Percentiles rank a stretch among this genome's conserved stretches.
phyloP scores from a whole-genome alignment of 1,140 invertebrate species.

The Procambarus clarkii region DNA sequence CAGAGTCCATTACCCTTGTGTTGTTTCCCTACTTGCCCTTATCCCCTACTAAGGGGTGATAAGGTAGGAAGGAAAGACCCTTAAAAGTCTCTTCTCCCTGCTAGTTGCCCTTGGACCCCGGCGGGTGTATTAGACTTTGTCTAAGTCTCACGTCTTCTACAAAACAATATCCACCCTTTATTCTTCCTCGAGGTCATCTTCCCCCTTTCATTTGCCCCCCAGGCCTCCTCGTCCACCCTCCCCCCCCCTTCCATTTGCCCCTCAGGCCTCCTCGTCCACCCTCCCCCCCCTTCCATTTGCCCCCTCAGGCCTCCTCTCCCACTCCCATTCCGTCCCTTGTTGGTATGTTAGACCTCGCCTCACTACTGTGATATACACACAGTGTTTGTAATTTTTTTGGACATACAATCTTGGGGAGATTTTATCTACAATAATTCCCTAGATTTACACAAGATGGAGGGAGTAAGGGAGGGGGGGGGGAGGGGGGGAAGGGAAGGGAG shows the following conservation, averaged over 20 bases:
- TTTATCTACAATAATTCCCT: constrained; percentile 60
- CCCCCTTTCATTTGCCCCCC: no score
- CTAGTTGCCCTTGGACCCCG: no score
- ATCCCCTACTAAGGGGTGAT: no score
- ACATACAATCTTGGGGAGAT: constrained; percentile 56
- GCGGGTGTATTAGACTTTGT: no score
- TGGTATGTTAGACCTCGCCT: not conserved
- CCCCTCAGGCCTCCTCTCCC: not conserved
- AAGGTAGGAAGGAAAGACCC: no score
- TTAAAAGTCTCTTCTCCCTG: no score
- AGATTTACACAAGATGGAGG: constrained; percentile 32
- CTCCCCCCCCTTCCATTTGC: not conserved
- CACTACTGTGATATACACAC: constrained; percentile 16
- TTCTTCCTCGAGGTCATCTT: no score
- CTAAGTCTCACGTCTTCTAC: no score
- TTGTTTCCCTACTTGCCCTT: no score
- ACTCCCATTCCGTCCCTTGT: not conserved
- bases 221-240: no score
- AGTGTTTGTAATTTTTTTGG: constrained; percentile 46
- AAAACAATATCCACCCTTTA: no score
- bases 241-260: not conserved
- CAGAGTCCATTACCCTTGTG: no score
- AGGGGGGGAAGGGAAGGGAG: not conserved
- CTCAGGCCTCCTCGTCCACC: not conserved
- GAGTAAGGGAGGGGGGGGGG: not conserved